Percentiles rank a stretch among this genome's conserved stretches.
Evolutionary conservation across 2,113 vertebrate genomes (phyloP).

Genomic region (Hyaena hyaena): DNA sequence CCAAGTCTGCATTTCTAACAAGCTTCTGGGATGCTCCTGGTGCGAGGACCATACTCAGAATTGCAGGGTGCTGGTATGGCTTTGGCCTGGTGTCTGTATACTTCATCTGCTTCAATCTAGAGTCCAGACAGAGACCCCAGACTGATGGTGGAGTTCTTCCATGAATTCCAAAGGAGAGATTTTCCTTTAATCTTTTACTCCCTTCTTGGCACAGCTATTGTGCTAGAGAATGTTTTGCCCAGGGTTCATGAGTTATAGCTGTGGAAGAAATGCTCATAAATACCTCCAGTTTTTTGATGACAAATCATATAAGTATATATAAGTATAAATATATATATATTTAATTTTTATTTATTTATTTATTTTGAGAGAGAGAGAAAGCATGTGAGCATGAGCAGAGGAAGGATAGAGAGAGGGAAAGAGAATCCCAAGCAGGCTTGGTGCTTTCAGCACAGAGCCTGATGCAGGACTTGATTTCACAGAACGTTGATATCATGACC

Average conservation of each 20-base stretch:
- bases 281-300: not conserved
- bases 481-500: too few species aligned
- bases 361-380: too few species aligned
- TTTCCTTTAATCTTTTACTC: not conserved
- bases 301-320: not conserved
- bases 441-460: too few species aligned
- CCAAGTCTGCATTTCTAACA: not conserved
- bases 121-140: not conserved
- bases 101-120: not conserved
- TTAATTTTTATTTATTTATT: too few species aligned
- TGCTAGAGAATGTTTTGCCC: not conserved
- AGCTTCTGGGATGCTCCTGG: not conserved
- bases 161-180: not conserved
- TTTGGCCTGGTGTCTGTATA: not conserved
- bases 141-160: not conserved
- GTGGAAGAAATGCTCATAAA: not conserved
- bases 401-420: too few species aligned
- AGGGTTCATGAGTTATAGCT: not conserved
- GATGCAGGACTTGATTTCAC: too few species aligned
- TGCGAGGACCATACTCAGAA: not conserved
- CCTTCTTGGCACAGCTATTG: not conserved
- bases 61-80: not conserved
- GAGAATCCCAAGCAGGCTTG: too few species aligned
- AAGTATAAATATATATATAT: too few species aligned
- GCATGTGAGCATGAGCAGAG: too few species aligned